Conservation (phyloP, 1,140 invertebrate species). For the Drosophila rhopaloa region DNA sequence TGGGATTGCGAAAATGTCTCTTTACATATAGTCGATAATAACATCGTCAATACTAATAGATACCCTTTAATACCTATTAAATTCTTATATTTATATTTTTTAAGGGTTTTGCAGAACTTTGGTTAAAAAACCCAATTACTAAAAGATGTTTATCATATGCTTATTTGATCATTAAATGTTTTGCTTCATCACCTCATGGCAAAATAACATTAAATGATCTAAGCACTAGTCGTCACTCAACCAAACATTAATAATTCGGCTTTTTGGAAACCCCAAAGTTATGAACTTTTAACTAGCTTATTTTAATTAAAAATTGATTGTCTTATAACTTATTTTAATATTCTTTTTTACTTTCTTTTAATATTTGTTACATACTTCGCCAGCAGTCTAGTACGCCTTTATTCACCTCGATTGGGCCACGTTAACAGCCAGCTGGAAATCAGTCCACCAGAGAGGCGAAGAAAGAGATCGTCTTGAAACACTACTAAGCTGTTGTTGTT, state of each 20-base stretch:
- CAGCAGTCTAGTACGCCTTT: neutral
- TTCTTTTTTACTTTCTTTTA: neutral
- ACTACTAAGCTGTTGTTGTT: constrained; percentile 20
- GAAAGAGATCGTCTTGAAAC: constrained; percentile 43
- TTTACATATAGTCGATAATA: neutral
- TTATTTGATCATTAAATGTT: no score
- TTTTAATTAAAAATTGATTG: neutral
- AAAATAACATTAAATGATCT: no score
- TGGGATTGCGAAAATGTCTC: constrained; percentile 31
- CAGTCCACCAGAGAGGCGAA: constrained; percentile 22
- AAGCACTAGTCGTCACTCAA: no score
- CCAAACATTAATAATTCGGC: no score
- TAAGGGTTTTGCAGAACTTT: no score
- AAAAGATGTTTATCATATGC: no score
- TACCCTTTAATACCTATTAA: constrained; percentile 1
- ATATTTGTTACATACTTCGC: neutral
- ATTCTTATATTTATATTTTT: no score
- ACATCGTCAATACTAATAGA: neutral
- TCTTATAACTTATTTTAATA: neutral
- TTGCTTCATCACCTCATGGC: no score
- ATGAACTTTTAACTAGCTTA: no score
- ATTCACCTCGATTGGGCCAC: constrained; percentile 2
- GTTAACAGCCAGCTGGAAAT: constrained; percentile 37
- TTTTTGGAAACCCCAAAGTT: no score
- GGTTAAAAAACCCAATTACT: no score